A percentile compares a stretch with the other conserved stretches of the same genome.
phyloP scores from a whole-genome alignment of 2,888 invertebrate species.

The Buathra laborator region DNA sequence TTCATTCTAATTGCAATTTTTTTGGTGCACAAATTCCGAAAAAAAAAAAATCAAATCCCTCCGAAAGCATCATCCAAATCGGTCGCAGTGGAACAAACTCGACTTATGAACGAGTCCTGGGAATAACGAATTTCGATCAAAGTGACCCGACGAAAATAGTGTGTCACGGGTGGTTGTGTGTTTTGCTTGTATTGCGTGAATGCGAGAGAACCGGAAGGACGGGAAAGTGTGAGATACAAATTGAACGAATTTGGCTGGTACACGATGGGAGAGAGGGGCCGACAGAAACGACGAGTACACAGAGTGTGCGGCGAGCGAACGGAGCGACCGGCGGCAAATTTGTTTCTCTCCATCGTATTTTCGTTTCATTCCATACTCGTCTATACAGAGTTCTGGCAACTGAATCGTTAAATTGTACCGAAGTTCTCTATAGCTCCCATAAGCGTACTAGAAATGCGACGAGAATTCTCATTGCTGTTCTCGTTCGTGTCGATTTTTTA shows the following conservation, averaged over 20 bases:
- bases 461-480: constrained; percentile 7
- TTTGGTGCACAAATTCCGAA: background rate
- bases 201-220: background rate
- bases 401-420: constrained; percentile 28
- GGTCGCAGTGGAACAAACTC: constrained; percentile 15
- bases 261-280: background rate
- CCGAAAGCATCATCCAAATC: constrained; percentile 27
- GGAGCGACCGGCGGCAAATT: constrained; percentile 41
- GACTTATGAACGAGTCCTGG: constrained; percentile 15
- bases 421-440: constrained; percentile 26
- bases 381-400: background rate
- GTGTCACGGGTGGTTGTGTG: constrained; percentile 10
- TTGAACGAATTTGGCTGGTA: constrained; percentile 57
- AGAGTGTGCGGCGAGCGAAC: constrained; percentile 24
- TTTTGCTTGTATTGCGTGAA: background rate
- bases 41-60: background rate
- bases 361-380: constrained; percentile 48
- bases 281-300: constrained; percentile 37
- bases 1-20: no score
- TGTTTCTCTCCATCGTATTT: constrained; percentile 43
- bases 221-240: constrained; percentile 49
- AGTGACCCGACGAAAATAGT: constrained; percentile 31
- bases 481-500: background rate
- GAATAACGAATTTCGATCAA: constrained; percentile 47
- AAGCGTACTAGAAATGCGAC: background rate